Base-by-base conservation (phyloP, 2,113 vertebrate species). In the Catagonus wagneri region DNA sequence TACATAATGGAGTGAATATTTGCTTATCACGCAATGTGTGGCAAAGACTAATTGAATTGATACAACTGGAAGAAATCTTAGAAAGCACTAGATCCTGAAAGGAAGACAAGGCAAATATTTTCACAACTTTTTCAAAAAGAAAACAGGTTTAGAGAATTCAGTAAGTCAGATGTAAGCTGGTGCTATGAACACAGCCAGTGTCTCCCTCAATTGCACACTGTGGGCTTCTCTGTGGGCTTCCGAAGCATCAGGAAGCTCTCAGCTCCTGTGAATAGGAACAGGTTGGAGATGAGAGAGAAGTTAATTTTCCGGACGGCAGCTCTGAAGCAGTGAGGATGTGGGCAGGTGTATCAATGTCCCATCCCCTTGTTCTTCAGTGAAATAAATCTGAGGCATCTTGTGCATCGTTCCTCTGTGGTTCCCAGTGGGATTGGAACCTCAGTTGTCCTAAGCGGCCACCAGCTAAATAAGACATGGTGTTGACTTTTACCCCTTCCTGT, bases 1-100 rank as follows among this genome's bases (percentile, higher is more conserved):
- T 71, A 29, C 9, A 17, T 58, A 83, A 71, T 68, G 11, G 16
- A 19, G 19, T 27, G 15, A 79, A 58, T 78, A 50, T 66, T 89
- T 84, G 20, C 0, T 0, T 92, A 65, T 89, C 63, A 92, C 27
- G 39, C 34, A 72, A 25, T 32, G 13, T n/a, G 2, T 89, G 34
- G 4, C 27, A 58, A 83, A 39, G 34, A 29, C 68, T 65, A 91
- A 81, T 10, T 69, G 60, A 71, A 56, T 83, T 36, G 63, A 83
- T 36, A n/a, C 1, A 60, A 27, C 14, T 83, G 34, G 65, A 72
- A 69, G 89, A 78, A 83, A 44, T 63, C n/a, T 2, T 39, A 86
- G 25, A 50, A 90, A 93, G 52, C 60, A 58, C 36, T 81, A 54
- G 58, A 91, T 90, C 61, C 19, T 25, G 14, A 89, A 83, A 71